phyloP scores from a whole-genome alignment of 2,113 vertebrate species.

The Diphyllodes magnificus region DNA sequence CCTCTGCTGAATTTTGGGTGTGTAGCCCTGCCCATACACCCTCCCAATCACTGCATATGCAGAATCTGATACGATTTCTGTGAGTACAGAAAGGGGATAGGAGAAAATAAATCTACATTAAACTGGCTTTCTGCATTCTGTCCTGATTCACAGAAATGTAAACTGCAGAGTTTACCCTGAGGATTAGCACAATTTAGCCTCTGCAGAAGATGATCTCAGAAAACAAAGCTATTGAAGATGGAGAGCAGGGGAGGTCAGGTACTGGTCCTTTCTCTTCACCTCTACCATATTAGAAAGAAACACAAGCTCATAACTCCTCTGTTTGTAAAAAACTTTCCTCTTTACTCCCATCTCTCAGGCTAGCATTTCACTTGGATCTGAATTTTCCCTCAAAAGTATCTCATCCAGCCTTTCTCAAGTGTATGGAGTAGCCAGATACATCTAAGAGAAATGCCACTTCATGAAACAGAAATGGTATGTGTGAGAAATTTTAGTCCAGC shows the following conservation, averaged over 20 bases:
- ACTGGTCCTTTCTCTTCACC: not conserved
- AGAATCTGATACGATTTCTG: not conserved
- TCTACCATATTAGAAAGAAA: not conserved
- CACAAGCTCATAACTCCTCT: not conserved
- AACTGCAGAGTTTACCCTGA: not conserved
- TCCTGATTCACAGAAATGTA: not conserved
- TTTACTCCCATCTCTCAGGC: not conserved
- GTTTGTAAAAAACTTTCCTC: not conserved
- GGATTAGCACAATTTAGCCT: not conserved
- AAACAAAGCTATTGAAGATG: not conserved
- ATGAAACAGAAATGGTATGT: not conserved
- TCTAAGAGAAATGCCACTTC: not conserved
- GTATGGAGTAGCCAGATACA: not conserved
- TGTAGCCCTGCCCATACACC: not conserved
- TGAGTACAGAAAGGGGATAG: not conserved
- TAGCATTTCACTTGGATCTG: not conserved
- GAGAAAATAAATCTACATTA: not conserved
- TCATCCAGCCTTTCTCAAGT: not conserved
- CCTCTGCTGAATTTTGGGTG: not conserved
- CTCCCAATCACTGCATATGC: not conserved
- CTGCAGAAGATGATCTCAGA: not conserved
- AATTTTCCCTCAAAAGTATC: not conserved
- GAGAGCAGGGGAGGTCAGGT: not conserved
- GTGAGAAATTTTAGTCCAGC: not conserved
- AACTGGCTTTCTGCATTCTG: not conserved